Base-by-base conservation (phyloP, 1,140 invertebrate genomes). In the Lasaia peninsularis region DNA sequence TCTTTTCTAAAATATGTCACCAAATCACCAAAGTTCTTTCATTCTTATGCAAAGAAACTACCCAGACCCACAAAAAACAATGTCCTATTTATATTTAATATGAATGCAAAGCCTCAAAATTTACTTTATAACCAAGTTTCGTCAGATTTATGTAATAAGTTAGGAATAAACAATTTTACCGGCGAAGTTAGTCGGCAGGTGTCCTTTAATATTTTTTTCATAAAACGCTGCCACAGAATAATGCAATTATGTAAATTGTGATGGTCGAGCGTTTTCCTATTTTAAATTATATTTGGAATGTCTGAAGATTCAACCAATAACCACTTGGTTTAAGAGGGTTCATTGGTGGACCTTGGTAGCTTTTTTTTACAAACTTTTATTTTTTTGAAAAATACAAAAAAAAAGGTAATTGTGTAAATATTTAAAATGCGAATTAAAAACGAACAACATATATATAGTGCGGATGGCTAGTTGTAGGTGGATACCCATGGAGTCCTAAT, bases 61-160 rank as follows among this genome's bases (percentile, higher is more conserved):
- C 5, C 5, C 7, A 52, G 7, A 20, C 24, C 21, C 35, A 40
- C 21, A 11, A 54, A 40, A 55, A 50, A 49, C 48, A 50, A 34
- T 20, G 31, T 44, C 33, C 40, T 21, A 40, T 44, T 37, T 28
- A 57, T 48, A 57, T 48, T 40, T 31, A 52, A 59, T 52, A 37
- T 24, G 31, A 32, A 50, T 40, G 44, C 35, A 50, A 53, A 54
- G 37, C 37, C 59, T 59, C 56, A 60, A 33, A 62, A 80, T 69
- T 82, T 77, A 82, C 79, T 82, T 82, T 61, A 71, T 77, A 80
- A 80, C 80, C 75, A 80, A 82, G 69, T 82, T 55, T 80, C 67
- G 69, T 67, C 62, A 75, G 77, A 82, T 82, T 82, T 82, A 82
- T 82, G 79, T 77, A 75, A 75, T 71, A 82, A 82, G 67, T 82